Conservation (phyloP, 2,797 vertebrate species). For the Zonotrichia albicollis region DNA sequence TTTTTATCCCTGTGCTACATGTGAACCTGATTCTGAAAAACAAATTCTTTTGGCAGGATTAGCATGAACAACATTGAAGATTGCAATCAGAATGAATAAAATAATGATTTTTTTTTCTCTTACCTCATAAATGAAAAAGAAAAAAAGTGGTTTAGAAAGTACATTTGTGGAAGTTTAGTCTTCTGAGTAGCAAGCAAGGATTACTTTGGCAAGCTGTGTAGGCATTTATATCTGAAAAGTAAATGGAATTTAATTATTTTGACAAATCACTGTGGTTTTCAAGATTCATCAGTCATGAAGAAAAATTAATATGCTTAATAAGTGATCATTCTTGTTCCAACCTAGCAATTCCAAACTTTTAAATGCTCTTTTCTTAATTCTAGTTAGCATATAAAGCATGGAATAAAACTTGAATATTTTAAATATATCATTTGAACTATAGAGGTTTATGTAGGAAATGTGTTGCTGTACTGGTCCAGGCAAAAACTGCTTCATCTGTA, state of each 20-base stretch:
- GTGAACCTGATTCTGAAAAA: neutral
- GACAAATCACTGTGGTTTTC: conserved; percentile 38
- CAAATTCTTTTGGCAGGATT: neutral
- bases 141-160: neutral
- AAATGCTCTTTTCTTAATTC: conserved; percentile 30
- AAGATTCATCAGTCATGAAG: conserved; percentile 42
- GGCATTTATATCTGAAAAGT: conserved; percentile 42
- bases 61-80: neutral
- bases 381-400: conserved; percentile 6
- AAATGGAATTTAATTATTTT: conserved; percentile 58
- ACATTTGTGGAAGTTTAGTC: neutral
- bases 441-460: neutral
- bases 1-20: neutral
- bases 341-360: conserved; percentile 14
- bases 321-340: conserved; percentile 17
- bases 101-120: neutral
- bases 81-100: neutral
- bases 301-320: conserved; percentile 45
- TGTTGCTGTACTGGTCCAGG: neutral
- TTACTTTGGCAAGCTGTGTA: conserved; percentile 23
- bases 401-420: conserved; percentile 20
- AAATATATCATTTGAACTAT: neutral
- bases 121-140: neutral
- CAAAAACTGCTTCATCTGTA: neutral
- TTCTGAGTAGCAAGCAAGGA: neutral